Evolutionary conservation across 2,888 invertebrate species (phyloP).

Genomic region (Drosophila anceps): DNA sequence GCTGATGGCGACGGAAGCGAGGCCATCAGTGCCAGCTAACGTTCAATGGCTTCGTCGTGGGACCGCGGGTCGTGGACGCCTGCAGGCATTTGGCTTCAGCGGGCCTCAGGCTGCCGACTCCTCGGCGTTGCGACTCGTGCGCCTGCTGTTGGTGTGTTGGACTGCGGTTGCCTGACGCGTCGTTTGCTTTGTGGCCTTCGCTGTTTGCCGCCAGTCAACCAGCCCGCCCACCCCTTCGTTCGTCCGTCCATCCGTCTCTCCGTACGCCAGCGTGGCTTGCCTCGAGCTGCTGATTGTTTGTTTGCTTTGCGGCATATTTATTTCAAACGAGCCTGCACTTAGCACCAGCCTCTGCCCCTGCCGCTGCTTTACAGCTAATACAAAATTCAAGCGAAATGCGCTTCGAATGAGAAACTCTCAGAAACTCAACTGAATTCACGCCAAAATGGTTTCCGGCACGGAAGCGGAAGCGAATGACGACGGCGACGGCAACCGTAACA

Average conservation of each 20-base stretch:
- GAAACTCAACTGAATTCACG: conserved; percentile 64
- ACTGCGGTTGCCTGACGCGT: conserved; percentile 71
- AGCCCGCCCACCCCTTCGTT: conserved; percentile 5
- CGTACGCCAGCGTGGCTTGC: conserved; percentile 1
- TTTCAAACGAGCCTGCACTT: conserved; percentile 80
- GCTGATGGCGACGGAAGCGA: conserved; percentile 70
- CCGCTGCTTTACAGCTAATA: conserved; percentile 61
- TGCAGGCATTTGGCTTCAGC: conserved; percentile 30
- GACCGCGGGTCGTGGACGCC: conserved; percentile 10
- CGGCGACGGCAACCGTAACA: conserved; percentile 47
- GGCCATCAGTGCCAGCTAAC: conserved; percentile 71
- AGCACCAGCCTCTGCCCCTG: conserved; percentile 35
- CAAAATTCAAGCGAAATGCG: conserved; percentile 77
- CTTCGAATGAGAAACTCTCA: conserved; percentile 71
- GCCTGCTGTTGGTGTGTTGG: conserved; percentile 33
- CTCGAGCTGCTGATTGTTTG: conserved; percentile 70
- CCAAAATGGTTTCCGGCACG: conserved; percentile 80
- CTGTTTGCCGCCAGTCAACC: conserved; percentile 26
- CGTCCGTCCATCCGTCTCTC: conserved; percentile 1
- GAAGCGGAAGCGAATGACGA: conserved; percentile 73
- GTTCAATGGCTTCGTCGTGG: conserved; percentile 58
- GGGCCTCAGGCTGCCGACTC: conserved; percentile 18
- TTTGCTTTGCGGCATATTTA: conserved; percentile 82
- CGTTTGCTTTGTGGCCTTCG: conserved; percentile 67
- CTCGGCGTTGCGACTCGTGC: conserved; percentile 11